These are phyloP conservation scores for Setipinna tenuifilis DNA, from an alignment of 2,797 vertebrate genomes.

Conservation along the genomic window DNA sequence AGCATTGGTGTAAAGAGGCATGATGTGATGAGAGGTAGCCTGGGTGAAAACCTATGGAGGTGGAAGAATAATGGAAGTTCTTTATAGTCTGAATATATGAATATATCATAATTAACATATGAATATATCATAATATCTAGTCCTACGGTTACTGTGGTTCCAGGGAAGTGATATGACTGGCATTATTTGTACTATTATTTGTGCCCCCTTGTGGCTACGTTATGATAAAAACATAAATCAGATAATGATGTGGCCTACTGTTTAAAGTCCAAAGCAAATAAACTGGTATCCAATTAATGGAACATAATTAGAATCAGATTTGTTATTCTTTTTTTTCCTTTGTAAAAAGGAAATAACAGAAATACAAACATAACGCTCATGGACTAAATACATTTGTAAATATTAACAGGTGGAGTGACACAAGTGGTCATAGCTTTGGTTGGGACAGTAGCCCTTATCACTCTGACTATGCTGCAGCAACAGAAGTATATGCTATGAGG, in stretches of 20 bases:
- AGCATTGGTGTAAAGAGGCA: no score
- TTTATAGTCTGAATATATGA: no score
- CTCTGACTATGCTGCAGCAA: no score
- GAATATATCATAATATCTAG: no score
- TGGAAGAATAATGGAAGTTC: no score
- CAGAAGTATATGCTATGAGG: background rate
- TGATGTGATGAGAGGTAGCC: no score
- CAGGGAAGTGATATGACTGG: no score
- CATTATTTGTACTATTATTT: background rate
- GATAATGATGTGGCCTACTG: background rate
- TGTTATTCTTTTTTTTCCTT: background rate
- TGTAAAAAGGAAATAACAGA: no score
- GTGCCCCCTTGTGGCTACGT: background rate
- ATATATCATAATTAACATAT: no score
- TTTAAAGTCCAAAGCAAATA: background rate
- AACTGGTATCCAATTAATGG: background rate
- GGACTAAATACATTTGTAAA: background rate
- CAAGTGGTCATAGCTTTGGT: background rate
- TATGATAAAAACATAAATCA: background rate
- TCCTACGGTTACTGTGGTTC: no score
- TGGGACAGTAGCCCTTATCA: background rate
- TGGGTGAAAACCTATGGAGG: no score
- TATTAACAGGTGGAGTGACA: background rate
- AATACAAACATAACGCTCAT: no score
- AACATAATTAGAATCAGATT: background rate